A percentile compares a stretch with the other conserved stretches of the same genome.
phyloP scores from a whole-genome alignment of 2,797 vertebrate genomes.

The Neostethus bicornis region DNA sequence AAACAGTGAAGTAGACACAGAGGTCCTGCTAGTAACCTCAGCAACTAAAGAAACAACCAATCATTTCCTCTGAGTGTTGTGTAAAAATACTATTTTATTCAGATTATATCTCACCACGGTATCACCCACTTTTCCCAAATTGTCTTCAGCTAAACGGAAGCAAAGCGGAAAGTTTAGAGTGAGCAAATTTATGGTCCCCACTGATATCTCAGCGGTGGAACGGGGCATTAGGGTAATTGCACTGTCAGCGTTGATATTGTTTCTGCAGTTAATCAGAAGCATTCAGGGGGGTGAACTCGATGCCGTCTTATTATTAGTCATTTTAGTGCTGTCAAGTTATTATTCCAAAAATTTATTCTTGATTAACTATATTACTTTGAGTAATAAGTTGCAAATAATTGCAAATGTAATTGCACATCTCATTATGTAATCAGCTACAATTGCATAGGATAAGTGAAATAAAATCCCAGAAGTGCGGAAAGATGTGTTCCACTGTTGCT shows the following conservation, averaged over 20 bases:
- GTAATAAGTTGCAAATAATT: constrained; percentile 2
- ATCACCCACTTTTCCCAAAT: constrained; percentile 20
- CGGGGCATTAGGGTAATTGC: constrained; percentile 26
- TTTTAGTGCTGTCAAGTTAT: constrained; percentile 13
- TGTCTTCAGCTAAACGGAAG: constrained; percentile 15
- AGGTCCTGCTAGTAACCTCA: constrained; percentile 13
- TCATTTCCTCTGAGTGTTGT: constrained; percentile 8
- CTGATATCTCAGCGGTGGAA: constrained; percentile 16
- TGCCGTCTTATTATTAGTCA: constrained; percentile 3
- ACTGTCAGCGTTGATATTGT: constrained; percentile 26
- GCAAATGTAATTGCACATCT: not conserved
- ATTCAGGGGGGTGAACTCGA: not conserved
- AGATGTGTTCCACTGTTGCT: not conserved
- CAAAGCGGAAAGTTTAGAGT: constrained; percentile 1
- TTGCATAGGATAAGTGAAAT: not conserved
- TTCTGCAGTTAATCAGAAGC: constrained; percentile 19
- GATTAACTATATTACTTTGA: not conserved
- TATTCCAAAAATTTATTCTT: not conserved
- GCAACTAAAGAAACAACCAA: constrained; percentile 3
- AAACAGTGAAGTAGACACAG: constrained; percentile 1
- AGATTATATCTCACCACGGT: constrained; percentile 9
- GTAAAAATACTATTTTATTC: constrained; percentile 20
- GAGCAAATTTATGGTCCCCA: constrained; percentile 13
- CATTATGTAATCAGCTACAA: not conserved
- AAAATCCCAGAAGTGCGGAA: not conserved